Conservation (phyloP, 2,888 invertebrate species). For the Idaea aversata region DNA sequence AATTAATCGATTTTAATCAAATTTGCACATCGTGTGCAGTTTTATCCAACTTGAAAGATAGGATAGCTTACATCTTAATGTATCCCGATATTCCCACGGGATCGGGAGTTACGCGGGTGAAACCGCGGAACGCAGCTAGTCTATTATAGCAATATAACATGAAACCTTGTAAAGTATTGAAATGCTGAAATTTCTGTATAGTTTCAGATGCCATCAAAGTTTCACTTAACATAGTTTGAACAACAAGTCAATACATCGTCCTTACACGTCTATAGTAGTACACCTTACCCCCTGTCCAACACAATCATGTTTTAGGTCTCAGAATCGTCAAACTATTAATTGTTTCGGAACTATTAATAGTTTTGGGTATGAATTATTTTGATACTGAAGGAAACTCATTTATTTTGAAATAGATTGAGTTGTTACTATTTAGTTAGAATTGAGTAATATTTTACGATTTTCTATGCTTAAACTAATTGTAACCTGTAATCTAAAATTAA, state of each 20-base stretch:
- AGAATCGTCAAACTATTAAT: conserved; percentile 23
- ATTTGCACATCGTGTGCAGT: too few relatives aligned
- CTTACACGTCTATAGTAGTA: conserved; percentile 1
- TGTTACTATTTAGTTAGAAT: neutral
- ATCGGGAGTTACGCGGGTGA: too few relatives aligned
- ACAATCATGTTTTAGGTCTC: conserved; percentile 8
- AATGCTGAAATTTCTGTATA: neutral
- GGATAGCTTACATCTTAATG: too few relatives aligned
- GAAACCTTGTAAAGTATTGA: neutral
- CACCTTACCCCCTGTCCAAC: conserved; percentile 12
- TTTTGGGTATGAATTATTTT: conserved; percentile 22
- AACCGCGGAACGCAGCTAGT: too few relatives aligned
- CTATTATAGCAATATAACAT: neutral
- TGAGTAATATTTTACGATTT: neutral
- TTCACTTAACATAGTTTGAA: conserved; percentile 1
- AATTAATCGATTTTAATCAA: too few relatives aligned
- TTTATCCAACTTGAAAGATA: too few relatives aligned
- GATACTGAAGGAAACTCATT: conserved; percentile 11
- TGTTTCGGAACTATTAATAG: conserved; percentile 16
- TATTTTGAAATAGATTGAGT: neutral
- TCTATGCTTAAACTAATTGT: neutral
- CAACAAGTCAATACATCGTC: neutral
- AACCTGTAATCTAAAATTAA: neutral
- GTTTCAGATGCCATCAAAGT: neutral
- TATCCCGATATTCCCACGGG: too few relatives aligned